Evolutionary conservation across 2,888 invertebrate genomes (phyloP), one percentile per base, ranked within the genome.

Genomic region (Eustalomyia histrio): DNA sequence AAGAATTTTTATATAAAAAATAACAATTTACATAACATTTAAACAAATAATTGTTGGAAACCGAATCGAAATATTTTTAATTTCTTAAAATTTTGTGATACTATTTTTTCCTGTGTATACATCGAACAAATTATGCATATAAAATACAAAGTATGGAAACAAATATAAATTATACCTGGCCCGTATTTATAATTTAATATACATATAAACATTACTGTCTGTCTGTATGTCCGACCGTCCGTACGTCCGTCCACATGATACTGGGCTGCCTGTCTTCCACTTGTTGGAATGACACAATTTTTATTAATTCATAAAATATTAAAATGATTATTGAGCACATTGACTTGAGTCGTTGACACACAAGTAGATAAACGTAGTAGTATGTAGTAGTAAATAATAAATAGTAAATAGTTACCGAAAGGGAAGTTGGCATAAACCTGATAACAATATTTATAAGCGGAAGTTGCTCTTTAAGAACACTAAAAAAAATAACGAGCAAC

Each of bases 271-370:
- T 35, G 10, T 9, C 8, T 47, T 67, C 60, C 61, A 72, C 24
- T 55, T 55, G 55, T 47, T 47, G 9, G 61, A 39, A 8, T 78
- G 78, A 78, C 78, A 78, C 78, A 78, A 78, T 72, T 78, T 78
- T 78, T 78, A 72, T 67, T 61, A 55, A 78, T 72, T 76, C 64
- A 65, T 71, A 65, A 69, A 69, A 35, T 14, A 69, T 64, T 35
- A 71, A 68, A 67, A 21, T 60, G 43, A 72, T 67, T 78, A 78
- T 78, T 72, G 60, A 72, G 65, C 53, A 65, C 72, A 71, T 65
- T 67, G 72, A 72, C 47, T 61, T 21, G 39, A 72, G 78, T 78
- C 78, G 55, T 78, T 78, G 78, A 78, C 72, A 78, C 72, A 78
- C 78, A 60, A 67, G 78, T 61, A 47, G 55, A 72, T 35, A 71